Evolutionary conservation across 1,140 invertebrate genomes (phyloP).

Genomic region (Rhyzopertha dominica): DNA sequence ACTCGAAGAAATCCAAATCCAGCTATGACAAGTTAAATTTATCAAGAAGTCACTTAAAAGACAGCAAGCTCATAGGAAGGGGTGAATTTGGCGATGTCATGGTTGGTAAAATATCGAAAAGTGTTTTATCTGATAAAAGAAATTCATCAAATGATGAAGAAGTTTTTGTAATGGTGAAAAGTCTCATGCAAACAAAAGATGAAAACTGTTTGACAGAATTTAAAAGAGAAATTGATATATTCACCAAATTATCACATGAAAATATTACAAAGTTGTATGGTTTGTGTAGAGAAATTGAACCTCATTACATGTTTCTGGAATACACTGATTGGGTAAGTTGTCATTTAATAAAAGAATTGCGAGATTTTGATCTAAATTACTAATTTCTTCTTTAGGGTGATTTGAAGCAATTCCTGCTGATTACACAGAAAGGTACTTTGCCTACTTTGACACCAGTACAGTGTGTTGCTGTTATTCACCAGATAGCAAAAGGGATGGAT

Average conservation of each 20-base stretch:
- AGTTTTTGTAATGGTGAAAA: constrained; percentile 63
- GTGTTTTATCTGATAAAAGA: constrained; percentile 39
- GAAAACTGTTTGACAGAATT: constrained; percentile 76
- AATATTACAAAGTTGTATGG: constrained; percentile 75
- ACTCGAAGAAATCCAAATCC: constrained; percentile 66
- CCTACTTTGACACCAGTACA: constrained; percentile 66
- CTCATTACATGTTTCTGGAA: constrained; percentile 84
- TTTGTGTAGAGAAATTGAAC: constrained; percentile 75
- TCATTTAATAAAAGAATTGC: constrained; percentile 10
- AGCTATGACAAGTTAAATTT: constrained; percentile 73
- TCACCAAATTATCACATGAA: constrained; percentile 72
- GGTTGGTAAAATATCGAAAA: constrained; percentile 60
- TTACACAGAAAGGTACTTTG: constrained; percentile 55
- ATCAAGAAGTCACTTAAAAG: constrained; percentile 67
- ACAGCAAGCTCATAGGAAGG: constrained; percentile 78
- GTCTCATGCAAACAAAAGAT: constrained; percentile 68
- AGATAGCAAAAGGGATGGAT: constrained; percentile 81
- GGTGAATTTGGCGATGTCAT: constrained; percentile 89
- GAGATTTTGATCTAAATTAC: constrained; percentile 10
- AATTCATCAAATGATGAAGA: constrained; percentile 48
- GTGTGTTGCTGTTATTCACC: constrained; percentile 65
- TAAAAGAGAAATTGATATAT: constrained; percentile 80
- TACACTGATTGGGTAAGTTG: constrained; percentile 83
- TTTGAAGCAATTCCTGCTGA: constrained; percentile 86
- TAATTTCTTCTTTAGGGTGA: constrained; percentile 67